phyloP scores from a whole-genome alignment of 1,140 invertebrate genomes.

The Musca domestica region DNA sequence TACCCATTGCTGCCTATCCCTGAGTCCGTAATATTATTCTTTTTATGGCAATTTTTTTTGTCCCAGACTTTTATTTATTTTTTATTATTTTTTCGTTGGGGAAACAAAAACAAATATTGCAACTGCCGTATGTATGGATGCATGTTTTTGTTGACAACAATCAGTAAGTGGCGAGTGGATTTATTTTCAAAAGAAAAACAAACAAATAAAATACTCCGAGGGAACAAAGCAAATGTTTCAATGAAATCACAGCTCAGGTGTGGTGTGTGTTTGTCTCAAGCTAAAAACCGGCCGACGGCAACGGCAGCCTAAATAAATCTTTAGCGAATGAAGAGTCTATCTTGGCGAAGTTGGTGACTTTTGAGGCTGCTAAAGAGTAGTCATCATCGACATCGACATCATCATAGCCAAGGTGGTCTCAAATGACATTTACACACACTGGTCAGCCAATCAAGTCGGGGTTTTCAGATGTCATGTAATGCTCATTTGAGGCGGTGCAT shows the following conservation, averaged over 20 bases:
- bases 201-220: background rate
- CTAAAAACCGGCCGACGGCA: background rate
- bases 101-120: background rate
- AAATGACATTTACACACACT: too few relatives aligned
- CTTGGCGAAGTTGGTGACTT: background rate
- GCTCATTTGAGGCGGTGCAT: background rate
- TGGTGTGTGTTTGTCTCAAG: background rate
- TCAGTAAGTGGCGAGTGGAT: too few relatives aligned
- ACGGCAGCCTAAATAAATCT: background rate
- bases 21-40: background rate
- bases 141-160: background rate
- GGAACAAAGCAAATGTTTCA: constrained; percentile 4
- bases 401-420: too few relatives aligned
- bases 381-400: too few relatives aligned
- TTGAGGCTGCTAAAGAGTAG: background rate
- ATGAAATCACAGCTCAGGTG: background rate
- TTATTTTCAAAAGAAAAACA: background rate
- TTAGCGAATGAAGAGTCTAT: background rate
- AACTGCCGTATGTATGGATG: background rate
- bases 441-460: too few relatives aligned
- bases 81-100: background rate
- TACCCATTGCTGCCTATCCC: background rate
- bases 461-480: too few relatives aligned
- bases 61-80: background rate
- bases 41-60: background rate